phyloP scores from a whole-genome alignment of 2,797 vertebrate genomes.

The Notoglanidium macrostoma region DNA sequence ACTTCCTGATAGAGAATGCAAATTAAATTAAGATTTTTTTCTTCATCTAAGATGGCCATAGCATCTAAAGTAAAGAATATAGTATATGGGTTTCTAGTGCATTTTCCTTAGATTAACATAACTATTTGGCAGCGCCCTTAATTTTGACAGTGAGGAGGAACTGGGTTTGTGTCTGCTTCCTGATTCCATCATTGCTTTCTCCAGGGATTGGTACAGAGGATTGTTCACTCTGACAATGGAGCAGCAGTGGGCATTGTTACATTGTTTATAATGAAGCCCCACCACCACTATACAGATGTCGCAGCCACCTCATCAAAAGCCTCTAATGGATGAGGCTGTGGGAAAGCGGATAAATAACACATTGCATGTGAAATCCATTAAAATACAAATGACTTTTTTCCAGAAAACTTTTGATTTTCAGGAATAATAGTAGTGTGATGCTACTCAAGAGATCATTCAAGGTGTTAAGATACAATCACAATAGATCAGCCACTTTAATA shows the following conservation, averaged over 20 bases:
- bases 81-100: not conserved
- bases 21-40: not conserved
- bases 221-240: constrained; percentile 72
- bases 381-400: not conserved
- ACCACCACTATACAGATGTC: constrained; percentile 52
- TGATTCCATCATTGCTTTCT: constrained; percentile 55
- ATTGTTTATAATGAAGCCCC: constrained; percentile 65
- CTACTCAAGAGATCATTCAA: not conserved
- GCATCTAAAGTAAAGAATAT: not conserved
- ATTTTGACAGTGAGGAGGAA: constrained; percentile 71
- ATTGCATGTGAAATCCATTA: not conserved
- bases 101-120: constrained; percentile 47
- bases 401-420: not conserved
- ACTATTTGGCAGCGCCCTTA: constrained; percentile 55
- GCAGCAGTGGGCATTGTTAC: constrained; percentile 68
- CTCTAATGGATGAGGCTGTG: constrained; percentile 8
- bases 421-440: not conserved
- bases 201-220: constrained; percentile 59
- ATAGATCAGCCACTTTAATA: not conserved
- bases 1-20: not conserved
- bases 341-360: constrained; percentile 1
- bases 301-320: constrained; percentile 31
- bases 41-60: not conserved
- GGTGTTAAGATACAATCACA: not conserved
- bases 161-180: constrained; percentile 71